Percentiles rank a stretch among this genome's conserved stretches.
These are phyloP conservation scores for Patella vulgata DNA, from an alignment of 1,140 invertebrate species.

Conservation along the genomic window DNA sequence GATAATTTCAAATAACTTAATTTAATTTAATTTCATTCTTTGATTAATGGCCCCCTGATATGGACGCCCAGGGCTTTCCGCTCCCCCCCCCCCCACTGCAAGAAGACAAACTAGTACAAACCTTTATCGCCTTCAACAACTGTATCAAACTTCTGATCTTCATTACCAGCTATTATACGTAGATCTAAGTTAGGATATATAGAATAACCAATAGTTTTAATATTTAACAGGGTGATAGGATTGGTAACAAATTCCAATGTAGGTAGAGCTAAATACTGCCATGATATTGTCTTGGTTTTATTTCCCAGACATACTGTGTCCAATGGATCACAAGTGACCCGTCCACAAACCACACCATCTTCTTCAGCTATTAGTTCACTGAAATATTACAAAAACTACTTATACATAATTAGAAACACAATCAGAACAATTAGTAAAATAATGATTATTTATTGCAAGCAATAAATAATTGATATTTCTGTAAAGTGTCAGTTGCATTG, in stretches of 20 bases:
- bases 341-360: slow-evolving; percentile 56
- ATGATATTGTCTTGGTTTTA: slow-evolving; percentile 61
- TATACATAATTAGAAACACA: too few species aligned
- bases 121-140: slow-evolving; percentile 43
- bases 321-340: slow-evolving; percentile 40
- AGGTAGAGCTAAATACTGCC: slow-evolving; percentile 61
- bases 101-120: slow-evolving; percentile 21
- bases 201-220: slow-evolving; percentile 48
- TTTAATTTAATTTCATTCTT: too few species aligned
- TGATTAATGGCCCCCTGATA: too few species aligned
- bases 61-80: too few species aligned
- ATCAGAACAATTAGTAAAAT: too few species aligned
- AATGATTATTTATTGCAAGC: too few species aligned
- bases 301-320: slow-evolving; percentile 59
- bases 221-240: slow-evolving; percentile 48
- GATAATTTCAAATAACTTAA: too few species aligned
- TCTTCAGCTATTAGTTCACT: slow-evolving; percentile 38
- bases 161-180: slow-evolving; percentile 48
- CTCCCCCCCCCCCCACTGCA: too few species aligned
- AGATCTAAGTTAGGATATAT: slow-evolving; percentile 52
- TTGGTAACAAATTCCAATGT: slow-evolving; percentile 40
- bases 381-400: slow-evolving; percentile 1
- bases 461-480: too few species aligned
- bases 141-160: slow-evolving; percentile 49
- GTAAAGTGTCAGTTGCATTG: too few species aligned